Evolutionary conservation across 2,113 vertebrate species (phyloP), one percentile per base, ranked within the genome.

Genomic region (Trogon surrucura): DNA sequence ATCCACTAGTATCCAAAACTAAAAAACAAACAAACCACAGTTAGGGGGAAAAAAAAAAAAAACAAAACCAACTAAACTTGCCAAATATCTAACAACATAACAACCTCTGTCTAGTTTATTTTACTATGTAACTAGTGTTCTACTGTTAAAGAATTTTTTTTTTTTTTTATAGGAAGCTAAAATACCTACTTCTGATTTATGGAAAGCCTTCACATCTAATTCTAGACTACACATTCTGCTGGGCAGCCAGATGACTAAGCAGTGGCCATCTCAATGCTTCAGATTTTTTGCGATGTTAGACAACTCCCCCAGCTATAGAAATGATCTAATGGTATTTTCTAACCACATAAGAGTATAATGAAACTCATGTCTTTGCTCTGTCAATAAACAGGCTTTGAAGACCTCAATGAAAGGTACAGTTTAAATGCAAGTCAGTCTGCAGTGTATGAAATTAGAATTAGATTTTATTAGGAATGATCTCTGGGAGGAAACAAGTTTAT

Each of bases 211-310:
- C 50, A 84, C 27, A 21, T 10, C 5, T 65, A 66, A 70, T 81
- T 79, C 44, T 62, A 51, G 23, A 17, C 34, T 38, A 29, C 13
- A 38, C 3, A 9, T 69, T 56, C 79, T 87, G 20, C 69, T 29
- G 14, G 61, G 26, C 8, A 74, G 29, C 3, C 70, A 74, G 44
- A 16, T 60, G 20, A 51, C 53, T 13, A 14, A 61, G 50, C 13
- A 85, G 57, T 34, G 71, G 53, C 58, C 18, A 9, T 34, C 58
- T 62, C 34, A 61, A 21, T 0, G 0, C 23, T 66, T 62, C 41
- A 57, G 20, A 14, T 9, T 44, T 83, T 91, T 21, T 21, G 26
- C 29, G 53, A 41, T 2, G 2, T 70, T 80, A 81, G 2, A 12
- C 60, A 67, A 30, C 27, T 66, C 34, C 19, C 3, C 8, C 64